Evolutionary conservation across 64 coral and sea anemone genomes (phyloP), one percentile per base, ranked within the genome.

Genomic region (Trachythela sp.): DNA sequence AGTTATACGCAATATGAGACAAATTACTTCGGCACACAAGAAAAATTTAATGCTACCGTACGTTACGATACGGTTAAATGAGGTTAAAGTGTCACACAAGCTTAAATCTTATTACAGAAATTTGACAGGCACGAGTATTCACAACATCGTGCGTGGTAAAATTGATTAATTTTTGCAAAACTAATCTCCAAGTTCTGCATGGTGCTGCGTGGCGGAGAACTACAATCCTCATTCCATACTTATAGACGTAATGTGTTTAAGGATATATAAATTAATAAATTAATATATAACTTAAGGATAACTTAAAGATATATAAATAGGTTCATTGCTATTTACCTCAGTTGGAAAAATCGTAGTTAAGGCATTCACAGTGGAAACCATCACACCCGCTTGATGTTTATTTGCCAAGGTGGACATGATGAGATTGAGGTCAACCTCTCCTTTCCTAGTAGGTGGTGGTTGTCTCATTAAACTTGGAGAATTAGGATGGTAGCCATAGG

Each of bases 381-480:
- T 48, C 50, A 35, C 39, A 5, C 84, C 83, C 18, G 88, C 85
- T 83, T 90, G 85, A 41, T 84, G 84, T 36, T 87, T 86, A n/a
- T 80, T 54, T 38, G 88, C 87, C 60, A 93, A 70, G n/a, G 48
- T 87, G 36, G 48, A 0, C 45, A 93, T 52, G 27, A 90, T 90
- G 13, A 40, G 5, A 36, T 87, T 76, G 14, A 87, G 7, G 40
- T 77, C 22, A 0, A 83, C 84, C 14, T 35, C 41, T 40, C 84
- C 84, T 76, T 90, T 93, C 37, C 27, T 85, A 1, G 84, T 93
- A 30, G 92, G 92, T 3, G 88, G 88, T 7, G 88, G 92, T 17
- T 87, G 56, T 22, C 92, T 83, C 92, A 93, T 93, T 26, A 93
- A 51, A 36, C 36, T 77, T 4, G 92, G 92, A 38, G 84, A 77